Evolutionary conservation across 1,140 invertebrate genomes (phyloP).

Genomic region (Yoshiicerus persimilis): DNA sequence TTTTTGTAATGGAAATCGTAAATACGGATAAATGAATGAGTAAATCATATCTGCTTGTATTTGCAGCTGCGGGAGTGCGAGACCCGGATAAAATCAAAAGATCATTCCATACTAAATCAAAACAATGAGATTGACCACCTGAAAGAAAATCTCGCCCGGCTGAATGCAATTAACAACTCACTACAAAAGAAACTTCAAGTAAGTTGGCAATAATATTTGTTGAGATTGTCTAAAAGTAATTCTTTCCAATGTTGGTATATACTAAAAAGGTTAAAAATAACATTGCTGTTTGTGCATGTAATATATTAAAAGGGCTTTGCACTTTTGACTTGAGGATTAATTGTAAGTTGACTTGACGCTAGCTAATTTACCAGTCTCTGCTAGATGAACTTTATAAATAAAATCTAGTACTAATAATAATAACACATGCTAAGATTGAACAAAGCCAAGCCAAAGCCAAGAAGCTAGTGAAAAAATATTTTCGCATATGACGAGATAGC

Average conservation of each 20-base stretch:
- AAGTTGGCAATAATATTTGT: neutral
- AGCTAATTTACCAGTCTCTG: neutral
- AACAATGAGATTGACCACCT: conserved; percentile 67
- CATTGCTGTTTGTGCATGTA: neutral
- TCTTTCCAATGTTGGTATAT: too few species aligned
- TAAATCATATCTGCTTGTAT: neutral
- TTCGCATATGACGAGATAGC: neutral
- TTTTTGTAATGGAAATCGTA: neutral
- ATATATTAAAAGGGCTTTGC: neutral
- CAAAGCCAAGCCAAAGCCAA: too few species aligned
- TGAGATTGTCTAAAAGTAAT: neutral
- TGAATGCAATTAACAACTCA: conserved; percentile 74
- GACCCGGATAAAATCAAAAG: conserved; percentile 39
- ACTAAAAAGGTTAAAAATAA: neutral
- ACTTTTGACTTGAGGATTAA: neutral
- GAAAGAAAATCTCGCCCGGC: conserved; percentile 74
- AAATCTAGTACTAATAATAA: neutral
- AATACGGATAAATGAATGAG: neutral
- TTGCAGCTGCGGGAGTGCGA: conserved; percentile 45
- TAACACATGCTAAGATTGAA: too few species aligned
- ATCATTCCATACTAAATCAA: conserved; percentile 36
- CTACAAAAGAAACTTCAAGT: conserved; percentile 73
- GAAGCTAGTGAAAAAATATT: neutral
- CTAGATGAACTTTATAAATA: neutral
- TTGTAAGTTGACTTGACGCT: neutral